Base-by-base conservation (phyloP, 2,113 vertebrate species). In the Chitala chitala region DNA sequence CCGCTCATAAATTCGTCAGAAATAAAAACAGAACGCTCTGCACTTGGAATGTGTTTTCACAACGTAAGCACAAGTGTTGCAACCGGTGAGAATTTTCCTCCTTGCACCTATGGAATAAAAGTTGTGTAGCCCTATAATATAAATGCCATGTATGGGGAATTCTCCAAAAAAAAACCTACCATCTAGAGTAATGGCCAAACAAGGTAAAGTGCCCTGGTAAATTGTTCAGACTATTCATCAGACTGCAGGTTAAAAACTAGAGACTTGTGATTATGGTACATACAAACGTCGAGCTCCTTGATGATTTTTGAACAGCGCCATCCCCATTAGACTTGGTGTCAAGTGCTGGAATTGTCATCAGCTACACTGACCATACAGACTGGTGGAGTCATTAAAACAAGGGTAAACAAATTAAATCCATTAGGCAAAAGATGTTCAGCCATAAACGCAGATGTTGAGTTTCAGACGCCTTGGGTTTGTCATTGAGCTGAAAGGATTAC, bases 1-100 rank as follows among this genome's bases (percentile, higher is more conserved):
- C 13, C 36, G 56, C 26, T 46, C 26, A 17, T 51, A 33, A 69
- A 69, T 53, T 46, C 24, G 9, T 36, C 48, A 40, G 51, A 24
- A 71, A 71, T 22, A 40, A 50, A 40, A 71, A 71, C n/a, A 55
- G 17, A 55, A 42, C 36, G 22, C 24, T 31, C n/a, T 72, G 40
- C 5, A 17, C 71, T 20, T 20, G 33, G 26, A 29, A 31, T 6
- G 7, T 22, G 55, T 29, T 72, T 22, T n/a, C 46, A 58, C 42
- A 63, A 48, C 4, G 38, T 10, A 50, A 50, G 26, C 4, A 36
- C 55, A 4, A 48, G 17, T 72, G 53, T 50, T 72, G 46, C 54
- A 59, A 36, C 40, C 56, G 26, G 40, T 42, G 48, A 58, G n/a
- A 36, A 46, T 51, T 31, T 51, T 46, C 33, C 48, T 33, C 8